phyloP scores from a whole-genome alignment of 2,888 invertebrate species.

The Sussaba pulchella region DNA sequence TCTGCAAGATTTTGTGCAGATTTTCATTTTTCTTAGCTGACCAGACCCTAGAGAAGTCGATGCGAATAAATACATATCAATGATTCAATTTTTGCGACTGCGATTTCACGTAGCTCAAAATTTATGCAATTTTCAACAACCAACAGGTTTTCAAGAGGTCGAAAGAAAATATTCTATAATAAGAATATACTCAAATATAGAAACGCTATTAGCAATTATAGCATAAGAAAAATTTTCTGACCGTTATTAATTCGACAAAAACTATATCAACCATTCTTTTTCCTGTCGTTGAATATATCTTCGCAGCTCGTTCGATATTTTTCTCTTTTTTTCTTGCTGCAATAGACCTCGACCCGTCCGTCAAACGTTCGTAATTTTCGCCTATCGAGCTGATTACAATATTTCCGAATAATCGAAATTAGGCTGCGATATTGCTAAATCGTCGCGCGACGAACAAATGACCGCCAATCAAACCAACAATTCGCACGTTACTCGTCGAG shows the following conservation, averaged over 20 bases:
- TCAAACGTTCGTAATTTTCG: constrained; percentile 12
- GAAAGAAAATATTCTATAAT: no score
- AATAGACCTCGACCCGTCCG: neutral
- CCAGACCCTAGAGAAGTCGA: no score
- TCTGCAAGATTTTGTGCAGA: no score
- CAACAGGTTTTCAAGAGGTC: no score
- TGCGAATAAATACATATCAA: no score
- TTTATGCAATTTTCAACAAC: no score
- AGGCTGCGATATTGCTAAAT: neutral
- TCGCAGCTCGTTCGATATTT: neutral
- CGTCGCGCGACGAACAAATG: constrained; percentile 47
- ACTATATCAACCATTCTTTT: neutral
- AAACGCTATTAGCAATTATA: no score
- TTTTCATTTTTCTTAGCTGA: no score
- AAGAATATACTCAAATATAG: no score
- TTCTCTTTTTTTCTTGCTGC: neutral
- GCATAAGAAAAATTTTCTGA: no score
- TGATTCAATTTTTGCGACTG: no score
- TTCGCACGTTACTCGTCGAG: constrained; percentile 4
- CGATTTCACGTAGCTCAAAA: no score
- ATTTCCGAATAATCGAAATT: constrained; percentile 20
- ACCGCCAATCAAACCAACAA: constrained; percentile 37
- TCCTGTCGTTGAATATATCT: neutral
- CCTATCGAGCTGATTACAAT: constrained; percentile 10
- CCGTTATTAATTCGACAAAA: neutral